Base-by-base conservation (phyloP, 2,113 vertebrate species). In the Alosa alosa region DNA sequence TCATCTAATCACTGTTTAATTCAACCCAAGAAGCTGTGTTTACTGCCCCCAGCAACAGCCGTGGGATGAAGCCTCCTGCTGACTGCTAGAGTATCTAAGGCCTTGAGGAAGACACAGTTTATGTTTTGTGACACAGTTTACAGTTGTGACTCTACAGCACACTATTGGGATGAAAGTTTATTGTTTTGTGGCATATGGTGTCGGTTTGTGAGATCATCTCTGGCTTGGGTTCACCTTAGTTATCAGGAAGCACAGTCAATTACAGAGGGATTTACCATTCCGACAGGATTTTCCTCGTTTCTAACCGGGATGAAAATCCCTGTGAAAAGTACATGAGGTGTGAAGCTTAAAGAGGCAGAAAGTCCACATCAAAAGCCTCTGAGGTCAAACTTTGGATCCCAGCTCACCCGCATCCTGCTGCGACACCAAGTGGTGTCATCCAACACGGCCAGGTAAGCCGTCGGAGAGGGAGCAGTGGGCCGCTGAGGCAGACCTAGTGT, bases 351-450 rank as follows among this genome's bases (percentile, higher is more conserved):
- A 72, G 64, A 36, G 25, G 64, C 64, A 36, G 64, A 36, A 72
- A 13, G 9, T 72, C 25, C 3, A 72, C 64, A 31, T 72, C 64
- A 72, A 72, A 72, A 25, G n/a, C 10, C 25, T 72, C 64, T 13
- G 64, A 72, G 64, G 64, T 72, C 64, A 72, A 72, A 72, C 25
- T 31, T 36, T 15, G 60, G 7, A 64, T 64, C 22, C 7, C 20
- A 6, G 60, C 60, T 64, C 6, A 8, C 64, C 4, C 2, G 64
- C 64, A 3, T 13, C 64, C 64, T 36, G 31, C 64, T 72, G 64
- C 31, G 64, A 72, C 64, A 72, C n/a, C 25, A 72, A 72, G 25
- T 68, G 60, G 60, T n/a, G n/a, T 68, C 60, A 68, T 68, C 60
- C 60, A 68, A 68, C n/a, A 31, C 60, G n/a, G n/a, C 60, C 60